Evolutionary conservation across 1,140 invertebrate species (phyloP), one percentile per base, ranked within the genome.

Genomic region (Lineus longissimus): DNA sequence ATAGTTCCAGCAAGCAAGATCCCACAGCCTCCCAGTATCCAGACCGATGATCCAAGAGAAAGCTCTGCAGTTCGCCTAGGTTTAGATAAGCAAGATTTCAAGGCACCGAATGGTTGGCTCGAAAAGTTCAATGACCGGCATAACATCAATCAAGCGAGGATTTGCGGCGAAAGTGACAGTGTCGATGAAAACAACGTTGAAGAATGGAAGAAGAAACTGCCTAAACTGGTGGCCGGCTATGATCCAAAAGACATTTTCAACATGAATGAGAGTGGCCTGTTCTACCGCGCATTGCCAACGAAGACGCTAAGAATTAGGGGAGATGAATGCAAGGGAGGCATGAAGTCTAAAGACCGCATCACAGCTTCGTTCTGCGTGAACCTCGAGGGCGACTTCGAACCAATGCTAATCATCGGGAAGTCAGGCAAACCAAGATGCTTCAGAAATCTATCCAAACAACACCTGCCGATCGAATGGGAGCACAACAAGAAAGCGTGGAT

Each of bases 191-290:
- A 82, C 69, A 60, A 70, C 31, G 67, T 73, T 58, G 67, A 79
- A 51, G 72, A 83, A 65, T 72, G 83, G 55, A n/a, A n/a, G n/a
- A n/a, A n/a, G n/a, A n/a, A n/a, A n/a, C n/a, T n/a, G n/a, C n/a
- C n/a, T n/a, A n/a, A n/a, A n/a, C n/a, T n/a, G n/a, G n/a, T n/a
- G n/a, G n/a, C n/a, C n/a, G n/a, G n/a, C n/a, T n/a, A n/a, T n/a
- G n/a, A n/a, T n/a, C n/a, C n/a, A n/a, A n/a, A n/a, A n/a, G n/a
- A n/a, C n/a, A n/a, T n/a, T n/a, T 85, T 76, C 72, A 85, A 84
- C 70, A 74, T 75, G 19, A 80, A 84, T 70, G 81, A 85, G 73
- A 83, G 77, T 41, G 79, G 77, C 9, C 70, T 85, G 2, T 83
- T 84, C 78, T 83, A 73, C 67, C 77, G 79, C 66, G 76, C 74